Evolutionary conservation across 2,113 vertebrate species (phyloP), one percentile per base, ranked within the genome.

Genomic region (Nettapus auritus): DNA sequence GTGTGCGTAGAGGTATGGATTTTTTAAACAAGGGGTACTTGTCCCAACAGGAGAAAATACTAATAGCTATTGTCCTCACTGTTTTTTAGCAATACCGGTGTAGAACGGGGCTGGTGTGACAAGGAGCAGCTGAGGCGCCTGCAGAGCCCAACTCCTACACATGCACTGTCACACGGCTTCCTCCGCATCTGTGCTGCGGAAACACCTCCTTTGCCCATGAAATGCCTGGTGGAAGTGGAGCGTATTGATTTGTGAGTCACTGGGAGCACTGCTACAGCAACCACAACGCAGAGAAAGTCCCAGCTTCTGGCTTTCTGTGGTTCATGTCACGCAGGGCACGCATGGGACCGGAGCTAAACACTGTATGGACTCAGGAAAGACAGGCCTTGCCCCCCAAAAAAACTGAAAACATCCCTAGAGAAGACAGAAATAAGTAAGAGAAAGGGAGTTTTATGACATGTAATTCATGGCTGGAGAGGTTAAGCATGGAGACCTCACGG

Each of bases 31-130:
- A 75, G 38, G 68, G 13, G 38, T 84, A 81, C 80, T 96, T 96
- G 83, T 93, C 94, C 90, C 80, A 94, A 84, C 76, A 90, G 94
- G 88, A 81, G 86, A 81, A 88, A 93, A 93, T 20, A 56, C 53
- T 42, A 75, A 8, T 67, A 94, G 64, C 80, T 94, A 15, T 96
- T 94, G 80, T 88, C 56, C 76, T 88, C 29, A 70, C 19, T 0
- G 3, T 52, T 67, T 90, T 62, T 90, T 31, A 90, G 64, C 34
- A 86, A 63, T 21, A 68, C 13, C 56, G 22, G 17, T 38, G 80
- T 42, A 63, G 36, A 67, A 52, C 9, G 77, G 38, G 73, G 40
- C 19, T 90, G 68, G 38, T 81, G 68, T 86, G 86, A 94, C 88
- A 75, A 67, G 92, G 64, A 82, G 77, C 46, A 78, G 50, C 80